Conservation (phyloP, 2,113 vertebrate genomes). For the Pipa parva region DNA sequence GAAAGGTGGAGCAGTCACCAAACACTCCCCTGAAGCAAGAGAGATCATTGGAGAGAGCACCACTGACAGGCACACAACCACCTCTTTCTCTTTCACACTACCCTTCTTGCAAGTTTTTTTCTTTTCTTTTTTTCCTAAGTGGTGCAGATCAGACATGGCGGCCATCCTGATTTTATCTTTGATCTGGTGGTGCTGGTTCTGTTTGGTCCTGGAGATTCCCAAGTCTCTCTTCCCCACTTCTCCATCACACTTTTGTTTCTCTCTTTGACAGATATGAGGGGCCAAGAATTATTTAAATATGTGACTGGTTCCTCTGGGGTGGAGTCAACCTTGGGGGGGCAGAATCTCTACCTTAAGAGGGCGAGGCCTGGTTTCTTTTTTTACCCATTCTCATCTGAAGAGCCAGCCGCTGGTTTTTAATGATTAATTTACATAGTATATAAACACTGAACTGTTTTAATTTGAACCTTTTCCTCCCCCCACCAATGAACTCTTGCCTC, state of each 20-base stretch:
- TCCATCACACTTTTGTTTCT: constrained; percentile 24
- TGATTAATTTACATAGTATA: constrained; percentile 36
- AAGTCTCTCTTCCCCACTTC: constrained; percentile 3
- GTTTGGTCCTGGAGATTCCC: constrained; percentile 38
- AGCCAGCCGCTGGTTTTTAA: constrained; percentile 34
- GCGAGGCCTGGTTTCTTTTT: constrained; percentile 25
- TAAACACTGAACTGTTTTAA: constrained; percentile 38
- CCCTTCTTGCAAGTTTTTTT: constrained; percentile 29
- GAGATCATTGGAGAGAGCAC: constrained; percentile 33
- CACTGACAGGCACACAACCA: constrained; percentile 33
- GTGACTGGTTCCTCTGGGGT: constrained; percentile 45
- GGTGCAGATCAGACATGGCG: constrained; percentile 32
- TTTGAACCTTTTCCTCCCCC: constrained; percentile 26
- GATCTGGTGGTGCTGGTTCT: constrained; percentile 42
- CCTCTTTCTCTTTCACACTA: constrained; percentile 34
- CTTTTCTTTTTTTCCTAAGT: too few relatives aligned
- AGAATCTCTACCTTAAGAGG: constrained; percentile 29
- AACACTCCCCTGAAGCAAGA: constrained; percentile 32
- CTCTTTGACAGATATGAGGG: constrained; percentile 32
- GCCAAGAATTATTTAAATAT: constrained; percentile 45
- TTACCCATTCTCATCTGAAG: constrained; percentile 22
- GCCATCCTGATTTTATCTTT: constrained; percentile 38
- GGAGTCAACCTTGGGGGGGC: constrained; percentile 41
- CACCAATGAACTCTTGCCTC: constrained; percentile 27
- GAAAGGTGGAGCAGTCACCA: constrained; percentile 42